Base-by-base conservation (phyloP, 2,888 invertebrate species). In the Drosophila neutralis region DNA sequence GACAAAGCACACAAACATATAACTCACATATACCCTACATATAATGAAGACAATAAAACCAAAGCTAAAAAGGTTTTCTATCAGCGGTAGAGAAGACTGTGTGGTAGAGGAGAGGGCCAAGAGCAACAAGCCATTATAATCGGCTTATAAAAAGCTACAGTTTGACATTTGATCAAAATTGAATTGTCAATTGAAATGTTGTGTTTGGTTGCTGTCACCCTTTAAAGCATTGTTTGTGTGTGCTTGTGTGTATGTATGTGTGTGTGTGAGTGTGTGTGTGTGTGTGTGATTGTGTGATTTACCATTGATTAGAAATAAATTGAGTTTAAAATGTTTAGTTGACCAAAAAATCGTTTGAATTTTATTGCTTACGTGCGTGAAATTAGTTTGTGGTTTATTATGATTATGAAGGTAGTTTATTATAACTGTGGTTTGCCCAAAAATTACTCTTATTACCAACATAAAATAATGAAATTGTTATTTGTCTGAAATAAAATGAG, bases 371-470 rank as follows among this genome's bases (percentile, higher is more conserved):
- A 81, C 78, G 65, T 73, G 78, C 72, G 78, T 85, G 73, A 78
- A 84, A 84, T 84, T 84, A 80, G 83, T 80, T 83, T 85, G 83
- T 38, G 85, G 83, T 56, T 40, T 63, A 53, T 56, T 56, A 33
- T 10, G 33, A 11, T 33, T 33, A 33, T 33, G 11, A 4, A 1
- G 10, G 10, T 31, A 0, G 33, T 33, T 33, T 11, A 33, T 33
- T 33, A 33, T 10, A 33, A 3, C 33, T 33, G 11, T 2, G 4
- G 4, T 45, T 48, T 49, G 54, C 51, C 52, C 48, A 66, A 71
- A 48, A 48, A 31, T 31, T 31, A 10, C 64, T 76, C 65, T 82
- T 82, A 84, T 84, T 86, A 73, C 67, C 76, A 65, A 59, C 65
- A 78, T 78, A 38, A 71, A 78, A 62, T 75, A 80, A 74, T 73